Base-by-base conservation (phyloP, 2,888 invertebrate species). In the Seira ritae region DNA sequence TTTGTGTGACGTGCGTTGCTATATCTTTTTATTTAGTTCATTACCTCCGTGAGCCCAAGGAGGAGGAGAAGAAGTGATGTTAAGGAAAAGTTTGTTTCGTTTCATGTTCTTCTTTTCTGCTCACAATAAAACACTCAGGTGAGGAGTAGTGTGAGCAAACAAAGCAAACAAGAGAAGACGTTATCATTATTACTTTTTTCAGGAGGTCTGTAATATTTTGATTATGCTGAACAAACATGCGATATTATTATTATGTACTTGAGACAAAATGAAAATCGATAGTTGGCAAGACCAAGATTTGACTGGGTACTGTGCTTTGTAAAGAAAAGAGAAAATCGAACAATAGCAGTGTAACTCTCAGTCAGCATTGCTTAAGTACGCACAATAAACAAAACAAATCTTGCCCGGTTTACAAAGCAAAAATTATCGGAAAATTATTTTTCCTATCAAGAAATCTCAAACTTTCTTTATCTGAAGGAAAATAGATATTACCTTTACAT, bases 121-220 rank as follows among this genome's bases (percentile, higher is more conserved):
- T 8, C 42, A 42, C 42, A 42, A 42, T 42, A 42, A 42, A 42
- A 42, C 42, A 42, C 42, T 42, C 42, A 8, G 6, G 12, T 4
- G 42, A 8, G 23, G 4, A 23, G 67, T 12, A 23, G n/a, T 71
- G 70, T 55, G 2, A 71, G 72, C 24, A 71, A 71, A 71, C 55
- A 55, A 42, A 42, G 42, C 42, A 12, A 42, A 42, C 42, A 42
- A 42, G 22, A 23, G 10, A 70, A 70, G 22, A 46, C 60, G 24
- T 55, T 15, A 69, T 69, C 42, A 69, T 71, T 72, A 72, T 60
- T 31, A 31, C 60, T 72, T 72, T 60, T 60, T 17, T 8, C 72
- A 72, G 72, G 55, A 50, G 24, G 42, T 42, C 42, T 42, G 42
- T 42, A 42, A 42, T 42, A 42, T 42, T 42, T 42, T 42, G 42